phyloP scores from a whole-genome alignment of 1,140 invertebrate species.

The Physella acuta region DNA sequence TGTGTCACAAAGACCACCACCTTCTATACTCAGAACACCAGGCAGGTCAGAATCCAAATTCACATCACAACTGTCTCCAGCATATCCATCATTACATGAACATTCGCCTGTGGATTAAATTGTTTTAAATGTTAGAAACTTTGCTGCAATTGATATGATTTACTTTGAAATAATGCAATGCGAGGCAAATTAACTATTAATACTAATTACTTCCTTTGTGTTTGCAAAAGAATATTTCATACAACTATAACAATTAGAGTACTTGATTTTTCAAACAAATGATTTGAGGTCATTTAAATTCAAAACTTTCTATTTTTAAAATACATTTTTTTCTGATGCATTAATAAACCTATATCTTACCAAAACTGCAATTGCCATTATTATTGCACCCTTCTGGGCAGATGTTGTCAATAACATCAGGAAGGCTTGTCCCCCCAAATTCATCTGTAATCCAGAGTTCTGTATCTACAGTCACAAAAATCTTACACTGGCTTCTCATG shows the following conservation, averaged over 20 bases:
- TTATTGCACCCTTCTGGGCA: slow-evolving; percentile 40
- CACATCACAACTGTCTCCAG: slow-evolving; percentile 39
- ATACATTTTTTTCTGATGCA: no score
- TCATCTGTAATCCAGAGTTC: slow-evolving; percentile 28
- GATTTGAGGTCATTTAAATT: no score
- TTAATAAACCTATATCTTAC: no score
- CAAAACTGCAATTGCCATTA: slow-evolving; percentile 34
- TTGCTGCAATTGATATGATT: no score
- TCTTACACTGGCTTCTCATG: slow-evolving; percentile 31
- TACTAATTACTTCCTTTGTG: no score
- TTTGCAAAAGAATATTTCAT: no score
- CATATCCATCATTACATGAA: slow-evolving; percentile 31
- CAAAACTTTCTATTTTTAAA: no score
- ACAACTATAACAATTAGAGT: no score
- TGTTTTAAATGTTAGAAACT: no score
- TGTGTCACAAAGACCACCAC: slow-evolving; percentile 30
- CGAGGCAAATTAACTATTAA: no score
- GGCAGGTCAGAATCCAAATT: slow-evolving; percentile 29
- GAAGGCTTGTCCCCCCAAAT: slow-evolving; percentile 21
- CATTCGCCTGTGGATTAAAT: slow-evolving; percentile 34
- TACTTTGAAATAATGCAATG: no score
- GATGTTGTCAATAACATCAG: slow-evolving; percentile 29
- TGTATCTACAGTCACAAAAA: slow-evolving; percentile 28
- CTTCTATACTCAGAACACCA: slow-evolving; percentile 17
- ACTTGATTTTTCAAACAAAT: no score